Conservation (phyloP, 2,113 vertebrate genomes). For the Gulo gulo region DNA sequence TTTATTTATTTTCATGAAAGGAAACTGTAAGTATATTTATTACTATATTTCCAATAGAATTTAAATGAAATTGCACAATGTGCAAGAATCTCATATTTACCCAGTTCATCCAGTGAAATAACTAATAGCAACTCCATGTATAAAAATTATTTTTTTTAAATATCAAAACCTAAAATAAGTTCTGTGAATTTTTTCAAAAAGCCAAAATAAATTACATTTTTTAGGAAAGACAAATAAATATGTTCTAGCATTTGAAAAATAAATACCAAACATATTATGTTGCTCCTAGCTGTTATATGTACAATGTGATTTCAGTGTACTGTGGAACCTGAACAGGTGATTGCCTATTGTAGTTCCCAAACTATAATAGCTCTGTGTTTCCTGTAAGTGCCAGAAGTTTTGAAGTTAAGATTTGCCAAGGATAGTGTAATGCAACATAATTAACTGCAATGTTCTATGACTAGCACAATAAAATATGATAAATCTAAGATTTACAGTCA, state of each 20-base stretch:
- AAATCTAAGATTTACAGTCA: constrained; percentile 61
- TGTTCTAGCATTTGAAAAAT: constrained; percentile 36
- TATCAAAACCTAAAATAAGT: neutral
- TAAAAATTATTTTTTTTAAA: neutral
- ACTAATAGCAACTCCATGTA: neutral
- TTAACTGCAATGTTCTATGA: constrained; percentile 60
- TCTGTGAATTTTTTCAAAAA: neutral
- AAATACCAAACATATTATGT: constrained; percentile 6
- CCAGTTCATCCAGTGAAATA: neutral
- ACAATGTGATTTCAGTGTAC: constrained; percentile 24
- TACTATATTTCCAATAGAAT: constrained; percentile 36
- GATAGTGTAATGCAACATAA: constrained; percentile 40
- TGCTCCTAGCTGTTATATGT: constrained; percentile 7
- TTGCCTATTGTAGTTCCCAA: constrained; percentile 4
- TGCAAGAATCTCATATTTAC: neutral
- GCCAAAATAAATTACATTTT: neutral
- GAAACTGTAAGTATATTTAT: constrained; percentile 53
- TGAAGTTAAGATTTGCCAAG: constrained; percentile 62
- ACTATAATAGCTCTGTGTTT: constrained; percentile 49
- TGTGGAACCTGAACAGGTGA: neutral
- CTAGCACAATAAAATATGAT: constrained; percentile 51
- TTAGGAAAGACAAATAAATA: neutral
- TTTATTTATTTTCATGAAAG: constrained; percentile 39
- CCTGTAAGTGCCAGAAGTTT: constrained; percentile 54
- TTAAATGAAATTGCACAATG: constrained; percentile 13